Conservation (phyloP, 1,140 invertebrate genomes). For the Lepidurus apus region DNA sequence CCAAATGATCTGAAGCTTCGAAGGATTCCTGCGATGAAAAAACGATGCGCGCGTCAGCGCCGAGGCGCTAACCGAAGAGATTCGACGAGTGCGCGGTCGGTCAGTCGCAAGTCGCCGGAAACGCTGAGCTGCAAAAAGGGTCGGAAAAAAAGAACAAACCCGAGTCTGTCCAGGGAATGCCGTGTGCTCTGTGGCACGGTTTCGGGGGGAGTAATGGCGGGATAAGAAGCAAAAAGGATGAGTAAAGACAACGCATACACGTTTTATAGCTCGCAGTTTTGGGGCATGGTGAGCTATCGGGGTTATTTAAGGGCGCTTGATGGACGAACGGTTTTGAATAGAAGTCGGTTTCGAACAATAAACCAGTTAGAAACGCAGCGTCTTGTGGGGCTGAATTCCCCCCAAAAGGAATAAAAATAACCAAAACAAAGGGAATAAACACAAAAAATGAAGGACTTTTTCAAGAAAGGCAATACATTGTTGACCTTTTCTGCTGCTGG, state of each 20-base stretch:
- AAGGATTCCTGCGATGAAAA: constrained; percentile 10
- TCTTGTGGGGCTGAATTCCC: no score
- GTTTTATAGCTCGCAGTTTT: not conserved
- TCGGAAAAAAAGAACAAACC: not conserved
- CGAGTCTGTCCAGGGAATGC: not conserved
- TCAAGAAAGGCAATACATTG: not conserved
- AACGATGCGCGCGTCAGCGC: constrained; percentile 17
- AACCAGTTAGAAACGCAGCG: not conserved
- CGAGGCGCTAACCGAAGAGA: constrained; percentile 16
- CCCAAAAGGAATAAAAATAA: no score
- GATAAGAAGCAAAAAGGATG: not conserved
- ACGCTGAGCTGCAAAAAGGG: not conserved
- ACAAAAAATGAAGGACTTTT: not conserved
- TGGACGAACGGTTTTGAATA: not conserved
- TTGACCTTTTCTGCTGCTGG: not conserved
- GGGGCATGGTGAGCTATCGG: not conserved
- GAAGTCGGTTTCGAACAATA: not conserved
- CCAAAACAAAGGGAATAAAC: no score
- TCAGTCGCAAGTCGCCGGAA: constrained; percentile 1
- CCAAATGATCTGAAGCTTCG: constrained; percentile 18
- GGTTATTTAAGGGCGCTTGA: not conserved
- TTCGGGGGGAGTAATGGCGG: not conserved
- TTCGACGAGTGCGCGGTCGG: constrained; percentile 17
- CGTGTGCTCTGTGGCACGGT: constrained; percentile 1
- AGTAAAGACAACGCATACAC: not conserved